Evolutionary conservation across 2,113 vertebrate species (phyloP).

Genomic region (Megaceryle maxima): DNA sequence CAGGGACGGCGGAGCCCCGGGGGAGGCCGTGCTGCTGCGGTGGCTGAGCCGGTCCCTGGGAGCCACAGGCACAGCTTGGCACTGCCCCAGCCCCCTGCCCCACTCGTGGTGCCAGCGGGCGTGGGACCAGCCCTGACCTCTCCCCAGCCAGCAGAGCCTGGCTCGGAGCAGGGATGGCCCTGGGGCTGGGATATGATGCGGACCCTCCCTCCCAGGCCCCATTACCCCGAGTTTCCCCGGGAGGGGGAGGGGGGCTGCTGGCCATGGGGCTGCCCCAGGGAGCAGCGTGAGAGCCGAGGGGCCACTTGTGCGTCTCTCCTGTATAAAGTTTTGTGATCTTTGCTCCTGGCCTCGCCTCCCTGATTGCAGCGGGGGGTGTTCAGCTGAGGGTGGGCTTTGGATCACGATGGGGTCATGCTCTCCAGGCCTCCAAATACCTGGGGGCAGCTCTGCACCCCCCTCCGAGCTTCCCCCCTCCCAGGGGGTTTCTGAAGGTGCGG

Average conservation of each 20-base stretch:
- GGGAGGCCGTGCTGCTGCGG: neutral
- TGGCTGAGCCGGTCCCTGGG: neutral
- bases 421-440: neutral
- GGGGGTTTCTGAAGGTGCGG: neutral
- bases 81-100: neutral
- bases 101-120: rapidly evolving
- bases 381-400: rapidly evolving
- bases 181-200: rapidly evolving
- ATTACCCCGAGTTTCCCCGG: neutral
- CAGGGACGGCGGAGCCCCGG: neutral
- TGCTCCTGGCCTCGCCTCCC: rapidly evolving
- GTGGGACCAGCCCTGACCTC: neutral
- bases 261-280: rapidly evolving
- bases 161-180: neutral
- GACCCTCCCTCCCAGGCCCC: neutral
- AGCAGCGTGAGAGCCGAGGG: neutral
- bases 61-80: neutral
- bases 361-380: rapidly evolving
- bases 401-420: neutral
- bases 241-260: neutral
- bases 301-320: neutral
- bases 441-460: neutral
- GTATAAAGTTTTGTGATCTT: slow-evolving; percentile 62
- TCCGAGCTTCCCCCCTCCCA: rapidly evolving
- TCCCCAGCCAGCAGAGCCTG: neutral